A percentile compares a stretch with the other conserved stretches of the same genome.
Conservation (phyloP, 1,140 invertebrate genomes). For the Ceratosolen fusciceps region DNA sequence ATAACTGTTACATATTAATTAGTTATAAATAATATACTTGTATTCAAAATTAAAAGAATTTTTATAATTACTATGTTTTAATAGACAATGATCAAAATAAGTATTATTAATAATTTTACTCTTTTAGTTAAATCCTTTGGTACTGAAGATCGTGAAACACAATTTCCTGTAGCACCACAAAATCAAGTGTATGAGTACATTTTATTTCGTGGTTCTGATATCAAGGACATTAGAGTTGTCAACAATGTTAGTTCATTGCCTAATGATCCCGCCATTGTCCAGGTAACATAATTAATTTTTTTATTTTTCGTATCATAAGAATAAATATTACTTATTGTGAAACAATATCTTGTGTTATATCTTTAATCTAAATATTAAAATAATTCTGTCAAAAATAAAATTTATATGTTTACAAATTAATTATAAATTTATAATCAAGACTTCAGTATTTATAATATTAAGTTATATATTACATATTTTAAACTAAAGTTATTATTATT, state of each 20-base stretch:
- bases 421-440: too few relatives aligned
- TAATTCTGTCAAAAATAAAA: too few relatives aligned
- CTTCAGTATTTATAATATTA: too few relatives aligned
- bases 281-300: slow-evolving; percentile 70
- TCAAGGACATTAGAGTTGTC: slow-evolving; percentile 98
- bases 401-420: too few relatives aligned
- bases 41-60: too few relatives aligned
- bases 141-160: slow-evolving; percentile 95
- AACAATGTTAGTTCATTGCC: slow-evolving; percentile 83
- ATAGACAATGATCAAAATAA: not conserved
- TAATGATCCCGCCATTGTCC: slow-evolving; percentile 96
- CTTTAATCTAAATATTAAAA: too few relatives aligned
- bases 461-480: too few relatives aligned
- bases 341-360: too few relatives aligned
- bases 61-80: not conserved
- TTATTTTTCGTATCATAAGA: too few relatives aligned
- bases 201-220: slow-evolving; percentile 96
- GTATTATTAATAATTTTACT: slow-evolving; percentile 43
- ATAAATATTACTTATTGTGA: too few relatives aligned
- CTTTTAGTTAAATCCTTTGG: slow-evolving; percentile 96
- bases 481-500: too few relatives aligned
- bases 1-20: too few relatives aligned
- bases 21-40: not conserved
- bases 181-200: slow-evolving; percentile 99
- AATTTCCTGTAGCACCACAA: slow-evolving; percentile 93